Evolutionary conservation across 2,888 invertebrate genomes (phyloP).

Genomic region (Eucera pruinosa): DNA sequence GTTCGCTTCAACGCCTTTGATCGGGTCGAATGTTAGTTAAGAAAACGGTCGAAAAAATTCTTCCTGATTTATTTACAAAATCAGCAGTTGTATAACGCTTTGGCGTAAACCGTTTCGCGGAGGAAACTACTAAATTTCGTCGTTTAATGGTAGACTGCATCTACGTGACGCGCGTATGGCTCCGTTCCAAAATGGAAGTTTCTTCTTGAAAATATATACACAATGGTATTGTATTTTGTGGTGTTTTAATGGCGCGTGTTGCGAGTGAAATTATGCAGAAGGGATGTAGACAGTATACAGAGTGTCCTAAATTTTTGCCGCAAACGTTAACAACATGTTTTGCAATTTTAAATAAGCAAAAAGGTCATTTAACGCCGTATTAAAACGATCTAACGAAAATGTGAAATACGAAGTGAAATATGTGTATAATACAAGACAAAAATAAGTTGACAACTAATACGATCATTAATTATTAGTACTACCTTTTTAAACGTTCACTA

Average conservation of each 20-base stretch:
- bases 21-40: conserved; percentile 8
- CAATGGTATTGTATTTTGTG: background rate
- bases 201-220: background rate
- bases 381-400: too few relatives aligned
- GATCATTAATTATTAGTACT: too few relatives aligned
- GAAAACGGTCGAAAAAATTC: background rate
- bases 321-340: too few relatives aligned
- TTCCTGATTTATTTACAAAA: conserved; percentile 5
- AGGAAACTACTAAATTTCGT: conserved; percentile 1
- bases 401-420: too few relatives aligned
- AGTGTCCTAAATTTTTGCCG: too few relatives aligned
- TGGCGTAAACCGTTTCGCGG: too few relatives aligned
- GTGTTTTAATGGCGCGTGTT: background rate
- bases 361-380: too few relatives aligned
- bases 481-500: too few relatives aligned
- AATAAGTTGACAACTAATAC: too few relatives aligned
- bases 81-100: background rate
- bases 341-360: too few relatives aligned
- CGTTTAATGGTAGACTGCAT: conserved; percentile 17
- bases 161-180: conserved; percentile 15
- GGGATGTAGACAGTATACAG: background rate
- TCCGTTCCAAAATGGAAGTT: conserved; percentile 15
- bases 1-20: conserved; percentile 49
- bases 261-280: background rate
- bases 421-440: too few relatives aligned